phyloP scores from a whole-genome alignment of 92 coral and sea anemone species.

The Palythoa caribaeorum region DNA sequence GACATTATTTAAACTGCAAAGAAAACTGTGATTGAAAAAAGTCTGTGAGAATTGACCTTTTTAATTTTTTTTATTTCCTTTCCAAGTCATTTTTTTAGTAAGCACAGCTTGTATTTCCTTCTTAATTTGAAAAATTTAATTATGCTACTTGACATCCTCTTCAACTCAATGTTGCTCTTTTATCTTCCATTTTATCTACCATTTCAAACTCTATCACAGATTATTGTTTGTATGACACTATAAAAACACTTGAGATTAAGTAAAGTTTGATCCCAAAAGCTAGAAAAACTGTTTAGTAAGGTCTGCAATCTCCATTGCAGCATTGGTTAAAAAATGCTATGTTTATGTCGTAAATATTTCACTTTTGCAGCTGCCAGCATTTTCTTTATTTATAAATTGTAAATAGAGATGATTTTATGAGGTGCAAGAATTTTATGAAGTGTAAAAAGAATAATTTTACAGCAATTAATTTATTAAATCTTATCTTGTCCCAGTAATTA shows the following conservation, averaged over 20 bases:
- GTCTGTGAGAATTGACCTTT: not conserved
- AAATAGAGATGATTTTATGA: not conserved
- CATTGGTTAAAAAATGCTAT: not conserved
- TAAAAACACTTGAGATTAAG: not conserved
- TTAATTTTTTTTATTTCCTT: not conserved
- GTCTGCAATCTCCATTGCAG: not conserved
- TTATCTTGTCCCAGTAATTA: not conserved
- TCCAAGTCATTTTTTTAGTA: not conserved
- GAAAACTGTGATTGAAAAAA: not conserved
- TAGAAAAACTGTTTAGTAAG: not conserved
- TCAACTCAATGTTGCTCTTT: not conserved
- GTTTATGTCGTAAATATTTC: not conserved
- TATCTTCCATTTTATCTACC: not conserved
- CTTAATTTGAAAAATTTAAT: not conserved
- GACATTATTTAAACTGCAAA: not conserved
- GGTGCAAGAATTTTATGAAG: not conserved
- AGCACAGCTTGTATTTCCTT: not conserved
- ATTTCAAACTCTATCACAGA: not conserved
- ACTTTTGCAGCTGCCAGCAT: not conserved
- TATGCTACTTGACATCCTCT: constrained; percentile 7
- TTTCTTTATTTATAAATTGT: not conserved
- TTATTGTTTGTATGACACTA: not conserved
- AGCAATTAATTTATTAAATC: not conserved
- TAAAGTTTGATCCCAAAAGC: not conserved
- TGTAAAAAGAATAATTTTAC: not conserved